A percentile compares a stretch with the other conserved stretches of the same genome.
phyloP scores from a whole-genome alignment of 2,113 vertebrate species.

The Xenopus laevis region DNA sequence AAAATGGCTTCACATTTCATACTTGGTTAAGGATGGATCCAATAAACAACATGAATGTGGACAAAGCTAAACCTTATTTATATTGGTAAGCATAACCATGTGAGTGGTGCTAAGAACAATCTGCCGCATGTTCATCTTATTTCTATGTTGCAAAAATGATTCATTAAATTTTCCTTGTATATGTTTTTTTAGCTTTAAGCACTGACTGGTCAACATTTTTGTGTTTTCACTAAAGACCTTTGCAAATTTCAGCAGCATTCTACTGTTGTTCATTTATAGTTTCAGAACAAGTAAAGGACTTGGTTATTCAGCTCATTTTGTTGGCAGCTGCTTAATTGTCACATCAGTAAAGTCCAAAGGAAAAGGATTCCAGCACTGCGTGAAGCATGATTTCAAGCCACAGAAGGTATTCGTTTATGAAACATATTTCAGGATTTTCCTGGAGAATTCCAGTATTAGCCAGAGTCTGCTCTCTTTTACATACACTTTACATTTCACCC shows the following conservation, averaged over 20 bases:
- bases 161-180: no score
- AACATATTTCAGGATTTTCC: constrained; percentile 1
- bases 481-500: no score
- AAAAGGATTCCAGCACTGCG: constrained; percentile 97
- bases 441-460: not conserved
- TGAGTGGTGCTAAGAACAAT: no score
- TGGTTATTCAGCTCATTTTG: constrained; percentile 97
- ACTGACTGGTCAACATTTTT: no score
- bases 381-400: constrained; percentile 97
- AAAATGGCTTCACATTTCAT: constrained; percentile 97
- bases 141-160: no score
- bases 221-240: no score
- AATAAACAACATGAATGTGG: constrained; percentile 95
- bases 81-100: constrained; percentile 81
- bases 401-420: constrained; percentile 79
- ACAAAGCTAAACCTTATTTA: constrained; percentile 97
- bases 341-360: constrained; percentile 96
- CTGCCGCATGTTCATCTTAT: no score
- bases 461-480: no score
- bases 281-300: constrained; percentile 97
- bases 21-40: constrained; percentile 98
- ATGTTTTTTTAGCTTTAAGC: no score
- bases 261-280: constrained; percentile 55
- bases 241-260: no score
- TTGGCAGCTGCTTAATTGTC: constrained; percentile 92